These are phyloP conservation scores for Campylomormyrus tamandua DNA, from an alignment of 2,113 vertebrate genomes.

Conservation along the genomic window DNA sequence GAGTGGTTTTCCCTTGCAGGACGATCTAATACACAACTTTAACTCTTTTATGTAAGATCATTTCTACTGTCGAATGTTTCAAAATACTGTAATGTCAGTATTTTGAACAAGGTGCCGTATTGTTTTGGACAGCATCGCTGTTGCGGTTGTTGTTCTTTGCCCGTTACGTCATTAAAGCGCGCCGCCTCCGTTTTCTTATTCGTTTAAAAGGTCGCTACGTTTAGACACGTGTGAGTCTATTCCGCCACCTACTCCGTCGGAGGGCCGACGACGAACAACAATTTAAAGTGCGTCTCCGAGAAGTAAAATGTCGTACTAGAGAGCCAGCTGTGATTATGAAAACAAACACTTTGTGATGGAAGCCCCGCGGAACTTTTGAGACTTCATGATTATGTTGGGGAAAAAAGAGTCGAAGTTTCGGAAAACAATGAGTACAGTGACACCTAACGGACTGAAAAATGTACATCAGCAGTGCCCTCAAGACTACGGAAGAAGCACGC, in stretches of 20 bases:
- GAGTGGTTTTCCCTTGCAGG: not conserved
- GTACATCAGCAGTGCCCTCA: not conserved
- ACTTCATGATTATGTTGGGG: not conserved
- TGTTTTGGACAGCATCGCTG: not conserved
- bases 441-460: not conserved
- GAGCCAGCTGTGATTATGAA: not conserved
- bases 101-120: not conserved
- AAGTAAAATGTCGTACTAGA: not conserved
- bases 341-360: not conserved
- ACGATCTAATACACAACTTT: not conserved
- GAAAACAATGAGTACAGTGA: not conserved
- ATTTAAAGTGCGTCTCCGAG: not conserved
- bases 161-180: conserved; percentile 48
- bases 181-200: conserved; percentile 3
- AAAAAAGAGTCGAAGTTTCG: not conserved
- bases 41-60: not conserved
- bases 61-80: not conserved
- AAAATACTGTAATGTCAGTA: not conserved
- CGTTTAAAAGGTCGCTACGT: not conserved
- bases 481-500: not conserved
- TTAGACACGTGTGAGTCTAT: not conserved
- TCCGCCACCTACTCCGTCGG: not conserved
- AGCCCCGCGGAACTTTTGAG: not conserved
- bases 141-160: conserved; percentile 43
- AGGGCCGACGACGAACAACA: not conserved